Base-by-base conservation (phyloP, 1,140 invertebrate species). In the Cyphomyrmex costatus region DNA sequence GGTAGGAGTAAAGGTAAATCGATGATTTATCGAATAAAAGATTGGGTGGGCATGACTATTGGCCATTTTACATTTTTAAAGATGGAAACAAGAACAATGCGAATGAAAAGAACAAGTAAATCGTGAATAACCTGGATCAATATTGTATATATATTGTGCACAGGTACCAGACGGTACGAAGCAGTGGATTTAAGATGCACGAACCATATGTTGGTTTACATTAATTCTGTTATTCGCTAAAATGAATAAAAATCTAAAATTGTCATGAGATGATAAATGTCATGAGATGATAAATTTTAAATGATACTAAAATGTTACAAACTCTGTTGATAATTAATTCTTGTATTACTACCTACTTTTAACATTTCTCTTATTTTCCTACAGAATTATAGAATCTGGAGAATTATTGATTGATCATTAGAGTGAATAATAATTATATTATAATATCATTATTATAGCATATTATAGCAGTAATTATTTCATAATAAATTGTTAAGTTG, bases 161-260 rank as follows among this genome's bases (percentile, higher is more conserved):
- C 36, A 73, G 79, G 79, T 74, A 83, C 79, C 79, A 56, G 53
- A 83, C 79, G 79, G 79, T 83, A 83, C 79, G 36, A 83, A 60
- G 56, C 24, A 27, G 56, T 36, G n/a, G 3, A 61, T 83, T 83
- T 83, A 83, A 83, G 36, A 73, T 49, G 24, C 68, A 83, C 53
- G 36, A 74, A 60, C 12, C 36, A 74, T 74, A 80, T 58, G 33
- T 82, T 58, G 51, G 33, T 30, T 58, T 82, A 73, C 53, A 24
- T 79, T 79, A 82, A 58, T 82, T 42, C 19, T 24, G 2, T 30
- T 36, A 14, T 82, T 58, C 24, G 19, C 27, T 21, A n/a, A 73
- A 33, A 46, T 30, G 10, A 46, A 58, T 56, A 36, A 68, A 42
- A 80, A n/a, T 14, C 16, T 68, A 24, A 56, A 42, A 58, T 82